phyloP scores from a whole-genome alignment of 2,888 invertebrate genomes.

The Thyatira batis region DNA sequence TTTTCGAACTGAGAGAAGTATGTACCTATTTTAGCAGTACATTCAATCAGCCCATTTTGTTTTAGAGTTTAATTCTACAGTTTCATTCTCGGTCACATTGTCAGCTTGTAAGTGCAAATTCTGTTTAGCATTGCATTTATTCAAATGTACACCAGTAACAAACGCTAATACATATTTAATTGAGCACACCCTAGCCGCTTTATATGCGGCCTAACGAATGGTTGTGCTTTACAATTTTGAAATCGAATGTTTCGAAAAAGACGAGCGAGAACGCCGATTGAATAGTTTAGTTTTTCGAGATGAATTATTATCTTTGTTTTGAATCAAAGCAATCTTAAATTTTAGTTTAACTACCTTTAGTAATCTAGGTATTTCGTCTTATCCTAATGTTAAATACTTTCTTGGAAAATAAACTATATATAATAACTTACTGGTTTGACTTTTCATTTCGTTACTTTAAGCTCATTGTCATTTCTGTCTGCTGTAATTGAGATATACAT shows the following conservation, averaged over 20 bases:
- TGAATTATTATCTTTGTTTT: background rate
- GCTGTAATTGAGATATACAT: no score
- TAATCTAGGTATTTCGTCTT: no score
- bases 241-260: conserved; percentile 19
- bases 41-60: conserved; percentile 1
- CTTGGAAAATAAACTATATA: no score
- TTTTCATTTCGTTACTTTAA: no score
- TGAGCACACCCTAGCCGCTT: conserved; percentile 62
- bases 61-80: background rate
- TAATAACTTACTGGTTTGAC: no score
- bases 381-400: no score
- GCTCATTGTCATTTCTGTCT: no score
- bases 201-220: conserved; percentile 50
- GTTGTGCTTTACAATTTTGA: conserved; percentile 37
- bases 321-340: no score
- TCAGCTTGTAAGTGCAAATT: conserved; percentile 32
- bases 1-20: no score
- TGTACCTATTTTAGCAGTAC: background rate
- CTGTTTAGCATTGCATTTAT: conserved; percentile 60
- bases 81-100: conserved; percentile 31
- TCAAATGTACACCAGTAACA: conserved; percentile 55
- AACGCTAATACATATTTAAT: conserved; percentile 76
- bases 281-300: background rate
- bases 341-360: no score
- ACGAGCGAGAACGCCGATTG: background rate